A percentile compares a stretch with the other conserved stretches of the same genome.
Conservation (phyloP, 2,797 vertebrate species). For the Gymnoscopelus braueri region DNA sequence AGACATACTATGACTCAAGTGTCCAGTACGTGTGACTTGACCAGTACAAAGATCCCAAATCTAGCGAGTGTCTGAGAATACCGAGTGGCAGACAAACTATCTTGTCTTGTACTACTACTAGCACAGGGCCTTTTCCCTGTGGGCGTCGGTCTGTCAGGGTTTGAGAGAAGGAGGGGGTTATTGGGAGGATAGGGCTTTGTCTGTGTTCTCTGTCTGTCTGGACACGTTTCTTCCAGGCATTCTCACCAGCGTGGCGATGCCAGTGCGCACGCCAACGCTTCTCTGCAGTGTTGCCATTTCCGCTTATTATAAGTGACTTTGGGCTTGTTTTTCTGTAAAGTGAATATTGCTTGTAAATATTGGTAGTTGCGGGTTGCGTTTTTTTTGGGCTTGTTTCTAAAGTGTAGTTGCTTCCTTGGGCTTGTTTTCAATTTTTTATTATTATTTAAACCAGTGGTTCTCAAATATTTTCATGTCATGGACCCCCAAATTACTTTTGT, state of each 20-base stretch:
- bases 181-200: conserved; percentile 30
- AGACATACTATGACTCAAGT: no score
- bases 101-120: no score
- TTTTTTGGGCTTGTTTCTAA: no score
- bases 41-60: conserved; percentile 30
- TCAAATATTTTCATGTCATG: no score
- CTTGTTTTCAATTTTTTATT: no score
- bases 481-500: no score
- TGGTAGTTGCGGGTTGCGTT: no score
- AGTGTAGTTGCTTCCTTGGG: no score
- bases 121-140: conserved; percentile 11
- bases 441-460: no score
- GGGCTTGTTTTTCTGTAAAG: no score
- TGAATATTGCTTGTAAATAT: no score
- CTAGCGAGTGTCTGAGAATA: conserved; percentile 48
- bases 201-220: conserved; percentile 68
- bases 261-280: conserved; percentile 21
- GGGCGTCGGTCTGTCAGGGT: conserved; percentile 15
- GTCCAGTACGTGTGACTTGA: conserved; percentile 26
- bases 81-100: background rate
- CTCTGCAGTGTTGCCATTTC: background rate
- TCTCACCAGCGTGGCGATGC: conserved; percentile 66
- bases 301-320: no score
- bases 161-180: conserved; percentile 28
- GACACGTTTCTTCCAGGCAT: conserved; percentile 59